Base-by-base conservation (phyloP, 2,888 invertebrate species). In the Melikaiella ostensackeni region DNA sequence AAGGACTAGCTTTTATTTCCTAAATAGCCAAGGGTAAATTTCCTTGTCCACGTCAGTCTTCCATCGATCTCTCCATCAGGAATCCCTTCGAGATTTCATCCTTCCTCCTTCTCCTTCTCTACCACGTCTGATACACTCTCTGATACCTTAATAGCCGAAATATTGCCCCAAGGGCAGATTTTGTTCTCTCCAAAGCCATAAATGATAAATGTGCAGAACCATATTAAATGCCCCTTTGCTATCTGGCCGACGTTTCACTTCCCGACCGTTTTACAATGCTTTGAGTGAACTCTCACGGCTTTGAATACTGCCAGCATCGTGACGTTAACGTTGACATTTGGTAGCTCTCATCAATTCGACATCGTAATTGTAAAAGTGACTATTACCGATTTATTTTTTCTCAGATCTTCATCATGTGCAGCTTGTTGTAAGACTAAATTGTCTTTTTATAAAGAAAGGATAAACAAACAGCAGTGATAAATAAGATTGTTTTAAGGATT, bases 161-260 rank as follows among this genome's bases (percentile, higher is more conserved):
- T 88, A 89, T 88, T 86, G 88, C 86, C 88, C 87, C 88, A 79
- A 85, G 88, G 88, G 89, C 86, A 87, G 85, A 88, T 88, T 89
- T 86, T 85, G 85, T 86, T 87, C 85, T 79, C 81, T 82, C 85
- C 80, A 80, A 85, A 85, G 81, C 84, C 84, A 85, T 84, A 80
- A 81, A 82, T 83, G 87, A 89, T 87, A 87, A 89, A 89, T 89
- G 85, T 86, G 84, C 21, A 30, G 2, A 70, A 70, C 50, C n/a
- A 46, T 70, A 70, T 70, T 70, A 50, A 50, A 50, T 55, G 70
- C 33, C 33, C 27, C 50, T 70, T 33, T 11, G n/a, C 70, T 70
- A 50, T 70, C 50, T 50, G n/a, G n/a, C 7, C 46, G 27, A n/a
- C 30, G n/a, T 55, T 70, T 30, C 33, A 50, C 70, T 55, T 50